Base-by-base conservation (phyloP, 2,797 vertebrate species). In the Gobio occitaniae region DNA sequence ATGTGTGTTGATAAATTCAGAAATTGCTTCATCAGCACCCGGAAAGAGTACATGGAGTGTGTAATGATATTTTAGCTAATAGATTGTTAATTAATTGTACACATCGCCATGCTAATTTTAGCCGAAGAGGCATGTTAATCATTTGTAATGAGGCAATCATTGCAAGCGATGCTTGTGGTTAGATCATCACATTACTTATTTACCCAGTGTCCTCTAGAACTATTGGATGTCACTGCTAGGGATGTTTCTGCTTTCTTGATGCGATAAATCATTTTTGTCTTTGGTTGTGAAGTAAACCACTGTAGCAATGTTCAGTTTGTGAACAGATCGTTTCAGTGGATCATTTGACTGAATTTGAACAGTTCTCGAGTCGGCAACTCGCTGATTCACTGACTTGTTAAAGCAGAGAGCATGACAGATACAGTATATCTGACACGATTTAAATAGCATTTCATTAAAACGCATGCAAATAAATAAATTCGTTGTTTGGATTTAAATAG, bases 1-100 rank as follows among this genome's bases (percentile, higher is more conserved):
- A 48, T 78, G n/a, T 44, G 44, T 59, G 65, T 78, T 61, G 66
- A 71, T 84, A 78, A 71, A 71, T 84, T 25, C 65, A 69, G 52
- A 84, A 78, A 78, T 29, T n/a, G 54, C 72, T 84, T 84, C 66
- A 80, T 80, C 82, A 54, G 63, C 44, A 70, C 61, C 47, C 71
- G 76, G 68, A 80, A 80, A 77, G 41, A 80, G 71, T 38, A 78
- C 81, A 88, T 86, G 70, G 82, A 72, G 85, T 85, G 80, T 83
- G 50, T 82, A 87, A 87, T 90, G 74, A 86, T 80, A 79, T 88
- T 82, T 82, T 66, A 66, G 59, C 80, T 80, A 71, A 80, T 76
- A 87, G 87, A 80, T 85, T 85, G 81, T 84, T 83, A 88, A 86
- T 87, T 82, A 83, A 83, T 74, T 74, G 66, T 84, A 83, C 80